Conservation (phyloP, 2,797 vertebrate genomes). For the Micromesistius poutassou region DNA sequence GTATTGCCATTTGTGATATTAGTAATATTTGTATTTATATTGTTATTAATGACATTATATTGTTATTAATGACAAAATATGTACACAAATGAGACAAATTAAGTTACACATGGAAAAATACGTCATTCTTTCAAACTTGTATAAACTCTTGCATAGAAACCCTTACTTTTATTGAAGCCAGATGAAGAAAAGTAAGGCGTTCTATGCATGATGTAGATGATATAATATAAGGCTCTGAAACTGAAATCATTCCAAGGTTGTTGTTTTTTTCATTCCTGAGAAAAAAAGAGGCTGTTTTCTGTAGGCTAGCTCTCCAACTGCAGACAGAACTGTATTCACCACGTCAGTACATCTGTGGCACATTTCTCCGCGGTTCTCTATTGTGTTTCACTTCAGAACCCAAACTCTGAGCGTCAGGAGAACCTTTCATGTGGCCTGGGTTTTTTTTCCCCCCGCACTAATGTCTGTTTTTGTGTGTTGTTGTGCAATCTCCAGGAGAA, state of each 20-base stretch:
- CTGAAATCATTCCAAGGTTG: conserved; percentile 36
- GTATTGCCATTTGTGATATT: background rate
- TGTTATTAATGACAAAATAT: background rate
- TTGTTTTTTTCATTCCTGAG: no score
- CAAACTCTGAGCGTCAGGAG: conserved; percentile 48
- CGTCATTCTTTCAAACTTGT: no score
- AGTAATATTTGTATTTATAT: background rate
- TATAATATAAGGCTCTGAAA: conserved; percentile 23
- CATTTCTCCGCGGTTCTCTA: conserved; percentile 37
- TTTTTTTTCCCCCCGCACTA: conserved; percentile 12
- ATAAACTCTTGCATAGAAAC: no score
- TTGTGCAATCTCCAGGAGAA: conserved; percentile 26
- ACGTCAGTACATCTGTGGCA: conserved; percentile 35
- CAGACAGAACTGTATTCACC: conserved; percentile 23
- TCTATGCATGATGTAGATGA: conserved; percentile 31
- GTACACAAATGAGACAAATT: background rate
- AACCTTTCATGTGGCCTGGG: conserved; percentile 57
- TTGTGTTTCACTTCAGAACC: conserved; percentile 55
- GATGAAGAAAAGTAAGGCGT: no score
- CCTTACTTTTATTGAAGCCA: no score
- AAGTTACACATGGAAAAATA: no score
- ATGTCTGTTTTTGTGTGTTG: conserved; percentile 46
- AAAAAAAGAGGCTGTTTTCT: conserved; percentile 2
- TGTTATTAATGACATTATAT: background rate
- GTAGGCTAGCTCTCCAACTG: conserved; percentile 15